Evolutionary conservation across 2,113 vertebrate genomes (phyloP).

Genomic region (Lophochroa leadbeateri): DNA sequence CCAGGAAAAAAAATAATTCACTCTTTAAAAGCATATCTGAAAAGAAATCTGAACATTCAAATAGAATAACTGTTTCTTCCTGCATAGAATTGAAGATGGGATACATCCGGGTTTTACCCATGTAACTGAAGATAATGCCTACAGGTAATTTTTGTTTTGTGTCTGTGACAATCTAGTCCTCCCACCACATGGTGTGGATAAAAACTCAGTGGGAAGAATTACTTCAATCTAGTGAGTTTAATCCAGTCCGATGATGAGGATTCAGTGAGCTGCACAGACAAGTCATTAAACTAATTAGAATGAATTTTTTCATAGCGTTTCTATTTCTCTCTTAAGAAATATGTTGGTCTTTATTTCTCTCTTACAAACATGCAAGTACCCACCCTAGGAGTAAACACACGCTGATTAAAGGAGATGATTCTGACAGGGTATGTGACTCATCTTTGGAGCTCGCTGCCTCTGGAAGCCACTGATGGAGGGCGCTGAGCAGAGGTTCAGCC

Average conservation of each 20-base stretch:
- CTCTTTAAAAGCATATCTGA: not conserved
- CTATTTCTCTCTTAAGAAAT: constrained; percentile 12
- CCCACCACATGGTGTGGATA: not conserved
- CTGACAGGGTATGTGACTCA: not conserved
- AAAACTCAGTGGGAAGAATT: not conserved
- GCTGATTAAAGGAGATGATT: constrained; percentile 19
- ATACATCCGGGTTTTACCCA: not conserved
- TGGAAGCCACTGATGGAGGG: not conserved
- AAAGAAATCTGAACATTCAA: not conserved
- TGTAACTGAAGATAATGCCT: not conserved
- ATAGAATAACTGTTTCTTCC: not conserved
- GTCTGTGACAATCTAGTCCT: not conserved
- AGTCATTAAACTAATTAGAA: constrained; percentile 51
- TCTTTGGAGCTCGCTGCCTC: not conserved
- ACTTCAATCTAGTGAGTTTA: constrained; percentile 7
- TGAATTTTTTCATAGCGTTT: constrained; percentile 24
- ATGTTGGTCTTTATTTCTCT: constrained; percentile 22
- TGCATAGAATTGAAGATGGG: not conserved
- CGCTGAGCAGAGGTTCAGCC: not conserved
- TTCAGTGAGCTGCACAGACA: not conserved
- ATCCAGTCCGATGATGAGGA: not conserved
- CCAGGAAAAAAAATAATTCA: not conserved
- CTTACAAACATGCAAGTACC: not conserved
- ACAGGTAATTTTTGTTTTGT: not conserved
- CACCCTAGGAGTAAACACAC: not conserved